phyloP scores from a whole-genome alignment of 2,888 invertebrate genomes.

The Phrixothrix hirtus region DNA sequence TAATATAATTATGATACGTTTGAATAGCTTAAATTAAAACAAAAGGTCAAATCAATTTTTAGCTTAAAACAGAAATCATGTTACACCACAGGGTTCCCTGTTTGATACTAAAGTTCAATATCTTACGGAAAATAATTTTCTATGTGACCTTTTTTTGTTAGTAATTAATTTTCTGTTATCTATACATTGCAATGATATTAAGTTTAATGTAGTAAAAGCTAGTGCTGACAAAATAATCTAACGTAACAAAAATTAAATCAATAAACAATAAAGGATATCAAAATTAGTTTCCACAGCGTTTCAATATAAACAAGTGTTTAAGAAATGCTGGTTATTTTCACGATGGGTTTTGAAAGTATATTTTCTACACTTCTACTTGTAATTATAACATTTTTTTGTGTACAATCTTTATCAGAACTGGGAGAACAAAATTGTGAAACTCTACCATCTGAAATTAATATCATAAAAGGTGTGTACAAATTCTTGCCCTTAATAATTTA shows the following conservation, averaged over 20 bases:
- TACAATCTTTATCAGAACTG: conserved; percentile 43
- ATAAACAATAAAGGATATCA: too few species aligned
- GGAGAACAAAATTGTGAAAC: conserved; percentile 83
- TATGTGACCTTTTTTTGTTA: background rate
- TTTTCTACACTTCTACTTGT: conserved; percentile 9
- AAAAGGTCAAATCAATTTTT: conserved; percentile 29
- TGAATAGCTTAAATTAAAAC: too few species aligned
- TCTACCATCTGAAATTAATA: conserved; percentile 81
- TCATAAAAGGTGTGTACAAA: conserved; percentile 73
- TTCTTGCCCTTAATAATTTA: conserved; percentile 9
- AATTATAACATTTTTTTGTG: conserved; percentile 2
- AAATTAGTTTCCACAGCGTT: conserved; percentile 24
- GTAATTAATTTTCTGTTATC: too few species aligned
- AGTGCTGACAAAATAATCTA: too few species aligned
- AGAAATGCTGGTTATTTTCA: conserved; percentile 14
- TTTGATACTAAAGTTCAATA: conserved; percentile 15
- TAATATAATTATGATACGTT: too few species aligned
- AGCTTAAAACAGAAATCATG: conserved; percentile 42
- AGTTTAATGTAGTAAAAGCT: too few species aligned
- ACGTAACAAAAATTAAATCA: too few species aligned
- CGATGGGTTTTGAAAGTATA: conserved; percentile 12
- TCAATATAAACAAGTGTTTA: conserved; percentile 23
- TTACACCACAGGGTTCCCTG: conserved; percentile 22
- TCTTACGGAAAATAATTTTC: conserved; percentile 4
- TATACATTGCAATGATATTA: too few species aligned